Evolutionary conservation across 2,113 vertebrate species (phyloP).

Genomic region (Psephotus haematonotus): DNA sequence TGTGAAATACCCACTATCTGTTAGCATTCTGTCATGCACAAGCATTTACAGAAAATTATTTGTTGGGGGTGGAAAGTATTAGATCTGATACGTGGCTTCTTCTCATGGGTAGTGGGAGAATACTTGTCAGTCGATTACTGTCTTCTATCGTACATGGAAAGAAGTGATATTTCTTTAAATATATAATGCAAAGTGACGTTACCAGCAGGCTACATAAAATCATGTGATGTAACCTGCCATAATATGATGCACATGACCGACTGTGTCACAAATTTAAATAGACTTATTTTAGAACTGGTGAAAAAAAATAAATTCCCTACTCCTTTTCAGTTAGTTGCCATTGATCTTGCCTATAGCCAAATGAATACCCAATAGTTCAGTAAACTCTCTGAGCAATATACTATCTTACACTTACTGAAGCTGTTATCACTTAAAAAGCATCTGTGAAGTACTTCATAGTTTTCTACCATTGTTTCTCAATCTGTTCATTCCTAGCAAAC

Average conservation of each 20-base stretch:
- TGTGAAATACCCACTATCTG: constrained; percentile 53
- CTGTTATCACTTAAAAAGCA: constrained; percentile 28
- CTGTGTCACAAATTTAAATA: constrained; percentile 46
- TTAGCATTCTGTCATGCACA: constrained; percentile 46
- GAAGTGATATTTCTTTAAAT: constrained; percentile 60
- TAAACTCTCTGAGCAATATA: constrained; percentile 18
- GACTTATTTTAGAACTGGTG: constrained; percentile 4
- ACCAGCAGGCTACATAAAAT: constrained; percentile 49
- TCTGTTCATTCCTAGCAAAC: not conserved
- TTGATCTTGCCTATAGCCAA: constrained; percentile 57
- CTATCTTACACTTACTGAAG: not conserved
- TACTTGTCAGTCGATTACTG: constrained; percentile 54
- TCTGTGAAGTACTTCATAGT: not conserved
- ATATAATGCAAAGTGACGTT: constrained; percentile 45
- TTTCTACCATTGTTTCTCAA: not conserved
- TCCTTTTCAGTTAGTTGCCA: constrained; percentile 23
- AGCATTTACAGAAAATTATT: constrained; percentile 50
- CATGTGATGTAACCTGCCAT: constrained; percentile 45
- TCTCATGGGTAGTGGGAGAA: constrained; percentile 26
- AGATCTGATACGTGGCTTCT: constrained; percentile 34
- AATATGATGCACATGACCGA: constrained; percentile 29
- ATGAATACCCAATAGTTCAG: constrained; percentile 34
- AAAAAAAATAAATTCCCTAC: not conserved
- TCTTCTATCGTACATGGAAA: constrained; percentile 41
- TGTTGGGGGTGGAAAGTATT: constrained; percentile 38